These are phyloP conservation scores for Drosophila asahinai DNA, from an alignment of 1,140 invertebrate species.

Conservation along the genomic window DNA sequence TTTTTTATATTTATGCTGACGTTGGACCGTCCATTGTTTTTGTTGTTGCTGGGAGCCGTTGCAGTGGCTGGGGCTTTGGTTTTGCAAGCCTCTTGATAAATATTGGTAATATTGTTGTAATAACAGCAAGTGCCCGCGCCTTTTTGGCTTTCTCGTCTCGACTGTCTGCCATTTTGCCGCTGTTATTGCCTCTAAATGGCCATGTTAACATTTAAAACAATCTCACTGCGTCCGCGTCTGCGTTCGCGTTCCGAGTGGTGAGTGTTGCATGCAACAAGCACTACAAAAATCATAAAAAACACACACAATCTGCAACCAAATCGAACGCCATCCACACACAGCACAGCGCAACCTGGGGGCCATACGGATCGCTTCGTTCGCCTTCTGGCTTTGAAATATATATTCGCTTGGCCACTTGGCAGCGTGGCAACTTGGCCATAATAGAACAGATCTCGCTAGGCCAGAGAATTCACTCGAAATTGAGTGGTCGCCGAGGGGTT, in stretches of 20 bases:
- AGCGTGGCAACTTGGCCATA: slow-evolving; percentile 55
- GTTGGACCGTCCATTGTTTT: slow-evolving; percentile 67
- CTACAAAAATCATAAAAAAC: slow-evolving; percentile 39
- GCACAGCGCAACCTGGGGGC: slow-evolving; percentile 8
- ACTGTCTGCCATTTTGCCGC: slow-evolving; percentile 79
- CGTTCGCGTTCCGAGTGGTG: neutral
- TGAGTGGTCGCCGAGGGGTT: slow-evolving; percentile 61
- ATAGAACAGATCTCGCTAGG: slow-evolving; percentile 66
- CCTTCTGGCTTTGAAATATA: slow-evolving; percentile 55
- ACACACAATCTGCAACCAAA: slow-evolving; percentile 21
- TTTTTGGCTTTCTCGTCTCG: slow-evolving; percentile 69
- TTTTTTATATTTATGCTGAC: slow-evolving; percentile 73
- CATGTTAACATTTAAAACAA: slow-evolving; percentile 84
- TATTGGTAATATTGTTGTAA: slow-evolving; percentile 83
- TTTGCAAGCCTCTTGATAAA: slow-evolving; percentile 75
- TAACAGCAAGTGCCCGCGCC: slow-evolving; percentile 81
- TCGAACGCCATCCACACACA: slow-evolving; percentile 45
- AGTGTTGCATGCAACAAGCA: slow-evolving; percentile 73
- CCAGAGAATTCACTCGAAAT: slow-evolving; percentile 61
- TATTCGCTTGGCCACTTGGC: slow-evolving; percentile 38
- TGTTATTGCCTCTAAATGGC: slow-evolving; percentile 84
- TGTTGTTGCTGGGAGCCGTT: slow-evolving; percentile 13
- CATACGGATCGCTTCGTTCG: slow-evolving; percentile 52
- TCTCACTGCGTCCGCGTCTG: slow-evolving; percentile 71
- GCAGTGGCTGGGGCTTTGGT: slow-evolving; percentile 16